Percentiles rank a stretch among this genome's conserved stretches.
Evolutionary conservation across 2,888 invertebrate genomes (phyloP).

Genomic region (Heliconius cydno): DNA sequence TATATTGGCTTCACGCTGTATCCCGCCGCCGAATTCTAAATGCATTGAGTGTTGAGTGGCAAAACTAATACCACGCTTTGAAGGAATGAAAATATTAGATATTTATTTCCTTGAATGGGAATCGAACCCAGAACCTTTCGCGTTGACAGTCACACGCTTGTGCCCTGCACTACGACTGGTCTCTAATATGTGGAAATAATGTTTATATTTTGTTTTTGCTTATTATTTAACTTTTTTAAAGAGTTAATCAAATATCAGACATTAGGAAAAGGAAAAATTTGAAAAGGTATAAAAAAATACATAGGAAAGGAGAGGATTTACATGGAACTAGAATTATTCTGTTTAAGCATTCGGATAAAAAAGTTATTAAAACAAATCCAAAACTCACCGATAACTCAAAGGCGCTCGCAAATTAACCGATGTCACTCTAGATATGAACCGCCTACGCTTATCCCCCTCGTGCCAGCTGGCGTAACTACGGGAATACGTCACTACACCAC

Average conservation of each 20-base stretch:
- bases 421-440: conserved; percentile 56
- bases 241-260: too few species aligned
- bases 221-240: too few species aligned
- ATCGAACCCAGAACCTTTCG: neutral
- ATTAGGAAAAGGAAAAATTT: too few species aligned
- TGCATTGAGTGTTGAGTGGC: neutral
- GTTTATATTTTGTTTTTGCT: too few species aligned
- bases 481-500: conserved; percentile 65
- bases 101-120: neutral
- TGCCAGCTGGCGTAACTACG: conserved; percentile 78
- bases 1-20: neutral
- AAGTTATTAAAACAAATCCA: neutral
- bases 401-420: conserved; percentile 78
- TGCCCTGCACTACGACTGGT: neutral
- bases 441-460: conserved; percentile 69
- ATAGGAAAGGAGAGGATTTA: too few species aligned
- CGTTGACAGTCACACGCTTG: neutral
- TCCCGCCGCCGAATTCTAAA: neutral
- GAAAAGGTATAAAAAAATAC: too few species aligned
- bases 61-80: neutral
- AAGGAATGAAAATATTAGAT: neutral
- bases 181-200: neutral
- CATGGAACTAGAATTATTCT: too few species aligned
- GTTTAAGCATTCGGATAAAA: neutral
- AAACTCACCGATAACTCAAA: conserved; percentile 80